phyloP scores from a whole-genome alignment of 2,797 vertebrate species.

The Eptatretus atami region DNA sequence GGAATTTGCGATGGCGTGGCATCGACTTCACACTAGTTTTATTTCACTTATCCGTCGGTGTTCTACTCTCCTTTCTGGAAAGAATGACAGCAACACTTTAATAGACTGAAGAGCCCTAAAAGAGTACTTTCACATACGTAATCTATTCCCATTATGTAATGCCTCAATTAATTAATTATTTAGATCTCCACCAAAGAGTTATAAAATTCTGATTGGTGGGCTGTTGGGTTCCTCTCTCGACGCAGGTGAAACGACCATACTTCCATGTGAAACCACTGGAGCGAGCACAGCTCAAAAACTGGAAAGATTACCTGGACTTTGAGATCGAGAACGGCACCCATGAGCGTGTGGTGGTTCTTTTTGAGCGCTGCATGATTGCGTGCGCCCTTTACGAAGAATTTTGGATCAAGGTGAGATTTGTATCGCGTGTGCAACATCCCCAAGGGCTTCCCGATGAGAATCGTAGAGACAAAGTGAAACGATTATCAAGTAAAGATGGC shows the following conservation, averaged over 20 bases:
- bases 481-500: too few species aligned
- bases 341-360: conserved; percentile 79
- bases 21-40: too few species aligned
- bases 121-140: too few species aligned
- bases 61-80: too few species aligned
- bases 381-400: conserved; percentile 98
- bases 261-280: conserved; percentile 95
- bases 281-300: conserved; percentile 88
- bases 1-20: too few species aligned
- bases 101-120: too few species aligned
- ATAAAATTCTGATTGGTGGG: too few species aligned
- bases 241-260: conserved; percentile 80
- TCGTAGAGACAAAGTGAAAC: neutral
- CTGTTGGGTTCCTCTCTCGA: neutral
- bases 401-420: conserved; percentile 63
- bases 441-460: neutral
- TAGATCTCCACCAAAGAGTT: too few species aligned
- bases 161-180: too few species aligned
- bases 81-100: too few species aligned
- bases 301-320: conserved; percentile 97
- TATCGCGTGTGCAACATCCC: conserved; percentile 6
- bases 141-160: too few species aligned
- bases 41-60: too few species aligned
- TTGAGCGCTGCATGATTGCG: conserved; percentile 89
- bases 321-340: conserved; percentile 89